Conservation (phyloP, 2,888 invertebrate genomes). For the Megaustenia siamemsis region DNA sequence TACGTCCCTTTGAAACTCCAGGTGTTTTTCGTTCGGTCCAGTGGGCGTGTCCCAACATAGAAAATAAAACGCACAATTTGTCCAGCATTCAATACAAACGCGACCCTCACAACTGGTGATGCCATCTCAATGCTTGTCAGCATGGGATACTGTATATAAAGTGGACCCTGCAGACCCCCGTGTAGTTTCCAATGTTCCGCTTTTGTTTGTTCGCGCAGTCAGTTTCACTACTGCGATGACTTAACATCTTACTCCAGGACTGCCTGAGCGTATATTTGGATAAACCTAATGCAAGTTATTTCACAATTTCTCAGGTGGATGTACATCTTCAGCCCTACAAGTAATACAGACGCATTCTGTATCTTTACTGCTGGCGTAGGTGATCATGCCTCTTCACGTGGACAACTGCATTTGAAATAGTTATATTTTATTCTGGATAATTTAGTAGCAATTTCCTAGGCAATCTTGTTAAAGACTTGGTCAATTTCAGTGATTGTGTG, state of each 20-base stretch:
- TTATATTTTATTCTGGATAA: too few relatives aligned
- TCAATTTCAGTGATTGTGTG: too few relatives aligned
- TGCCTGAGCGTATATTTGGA: too few relatives aligned
- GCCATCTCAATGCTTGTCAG: not conserved
- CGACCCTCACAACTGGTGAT: not conserved
- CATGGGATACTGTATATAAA: not conserved
- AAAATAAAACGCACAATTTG: not conserved
- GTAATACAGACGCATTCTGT: too few relatives aligned
- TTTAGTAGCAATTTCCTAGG: too few relatives aligned
- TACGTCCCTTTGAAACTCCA: not conserved
- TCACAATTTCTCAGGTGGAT: too few relatives aligned
- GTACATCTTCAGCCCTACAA: too few relatives aligned
- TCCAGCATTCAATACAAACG: slow-evolving; percentile 2
- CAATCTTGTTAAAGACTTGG: too few relatives aligned
- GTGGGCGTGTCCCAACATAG: not conserved
- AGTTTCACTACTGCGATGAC: not conserved
- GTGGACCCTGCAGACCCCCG: not conserved
- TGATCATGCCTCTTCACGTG: too few relatives aligned
- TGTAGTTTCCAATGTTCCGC: not conserved
- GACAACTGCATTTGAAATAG: too few relatives aligned
- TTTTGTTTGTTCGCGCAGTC: not conserved
- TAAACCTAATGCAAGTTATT: too few relatives aligned
- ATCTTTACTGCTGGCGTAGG: too few relatives aligned
- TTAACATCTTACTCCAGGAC: not conserved
- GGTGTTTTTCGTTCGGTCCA: not conserved